These are phyloP conservation scores for Harmothoe impar DNA, from an alignment of 2,888 invertebrate species.

Conservation along the genomic window DNA sequence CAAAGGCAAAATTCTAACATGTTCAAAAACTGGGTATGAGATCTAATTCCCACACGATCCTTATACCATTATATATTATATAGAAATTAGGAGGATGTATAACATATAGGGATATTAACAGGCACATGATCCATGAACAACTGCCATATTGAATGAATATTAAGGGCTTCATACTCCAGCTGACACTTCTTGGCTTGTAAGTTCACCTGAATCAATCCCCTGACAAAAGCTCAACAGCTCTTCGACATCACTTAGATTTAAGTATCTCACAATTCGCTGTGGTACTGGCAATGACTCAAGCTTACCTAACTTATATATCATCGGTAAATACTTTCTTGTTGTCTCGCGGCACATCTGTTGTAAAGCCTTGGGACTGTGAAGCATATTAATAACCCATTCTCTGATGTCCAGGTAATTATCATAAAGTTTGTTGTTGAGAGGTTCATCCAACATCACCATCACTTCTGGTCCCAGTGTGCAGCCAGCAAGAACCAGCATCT, in stretches of 20 bases:
- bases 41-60: too few species aligned
- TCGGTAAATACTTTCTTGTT: neutral
- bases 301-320: neutral
- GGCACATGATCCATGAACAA: too few species aligned
- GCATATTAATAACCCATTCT: constrained; percentile 10
- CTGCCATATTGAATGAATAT: too few species aligned
- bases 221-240: neutral
- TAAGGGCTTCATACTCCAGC: too few species aligned
- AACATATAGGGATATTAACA: too few species aligned
- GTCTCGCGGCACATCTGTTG: neutral
- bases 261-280: neutral
- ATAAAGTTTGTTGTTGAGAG: neutral
- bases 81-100: too few species aligned
- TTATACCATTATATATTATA: too few species aligned
- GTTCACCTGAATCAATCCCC: neutral
- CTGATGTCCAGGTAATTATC: neutral
- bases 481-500: constrained; percentile 50
- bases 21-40: too few species aligned
- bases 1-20: too few species aligned
- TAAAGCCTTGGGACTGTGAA: neutral
- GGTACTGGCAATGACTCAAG: constrained; percentile 11
- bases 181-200: too few species aligned
- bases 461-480: constrained; percentile 13
- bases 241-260: constrained; percentile 39
- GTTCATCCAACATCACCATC: neutral